A percentile compares a stretch with the other conserved stretches of the same genome.
These are phyloP conservation scores for Urocolius indicus DNA, from an alignment of 2,113 vertebrate genomes.

Conservation along the genomic window DNA sequence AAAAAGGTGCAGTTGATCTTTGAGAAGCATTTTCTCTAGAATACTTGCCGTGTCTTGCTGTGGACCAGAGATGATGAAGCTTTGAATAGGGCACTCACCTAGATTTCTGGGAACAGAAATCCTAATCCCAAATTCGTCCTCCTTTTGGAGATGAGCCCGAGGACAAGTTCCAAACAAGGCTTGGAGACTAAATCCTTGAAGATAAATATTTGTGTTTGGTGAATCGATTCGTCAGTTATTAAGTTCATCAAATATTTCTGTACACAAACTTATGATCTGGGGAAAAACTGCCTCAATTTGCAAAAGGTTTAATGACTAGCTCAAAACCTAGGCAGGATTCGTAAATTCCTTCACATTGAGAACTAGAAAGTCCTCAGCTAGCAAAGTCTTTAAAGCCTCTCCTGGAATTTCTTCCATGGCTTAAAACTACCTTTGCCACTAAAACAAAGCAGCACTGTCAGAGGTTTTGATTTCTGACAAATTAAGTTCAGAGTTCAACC, in stretches of 20 bases:
- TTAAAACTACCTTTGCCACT: background rate
- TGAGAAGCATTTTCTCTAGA: background rate
- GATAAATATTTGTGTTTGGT: background rate
- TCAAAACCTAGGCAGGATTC: background rate
- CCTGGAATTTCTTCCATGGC: background rate
- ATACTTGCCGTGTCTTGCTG: background rate
- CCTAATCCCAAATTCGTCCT: background rate
- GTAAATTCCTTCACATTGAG: background rate
- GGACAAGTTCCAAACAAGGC: background rate
- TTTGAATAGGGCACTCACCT: background rate
- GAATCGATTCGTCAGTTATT: background rate
- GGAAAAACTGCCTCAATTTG: background rate
- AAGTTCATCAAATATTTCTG: background rate
- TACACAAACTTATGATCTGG: background rate
- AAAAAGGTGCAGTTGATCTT: background rate
- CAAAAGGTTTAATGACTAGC: background rate
- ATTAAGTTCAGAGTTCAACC: background rate
- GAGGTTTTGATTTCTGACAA: background rate
- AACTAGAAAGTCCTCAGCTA: background rate
- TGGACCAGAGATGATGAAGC: accelerated
- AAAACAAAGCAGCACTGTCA: background rate
- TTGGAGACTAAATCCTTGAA: background rate
- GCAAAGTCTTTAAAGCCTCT: background rate
- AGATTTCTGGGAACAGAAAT: background rate
- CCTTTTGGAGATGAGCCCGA: background rate